Base-by-base conservation (phyloP, 2,113 vertebrate species). In the Catharus bicknelli region DNA sequence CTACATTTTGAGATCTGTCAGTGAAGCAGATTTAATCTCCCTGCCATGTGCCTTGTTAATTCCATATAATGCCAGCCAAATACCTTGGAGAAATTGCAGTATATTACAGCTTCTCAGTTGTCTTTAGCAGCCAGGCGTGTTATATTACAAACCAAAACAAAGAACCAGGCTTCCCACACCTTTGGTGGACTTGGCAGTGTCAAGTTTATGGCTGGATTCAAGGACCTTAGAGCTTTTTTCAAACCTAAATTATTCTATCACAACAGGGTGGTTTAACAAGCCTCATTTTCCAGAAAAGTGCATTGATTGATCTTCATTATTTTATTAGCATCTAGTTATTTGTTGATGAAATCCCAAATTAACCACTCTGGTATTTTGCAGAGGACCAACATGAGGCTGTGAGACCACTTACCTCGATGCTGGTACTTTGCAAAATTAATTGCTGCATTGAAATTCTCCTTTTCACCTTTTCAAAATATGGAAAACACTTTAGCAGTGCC, bases 1-100 rank as follows among this genome's bases (percentile, higher is more conserved):
- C 85, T 90, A 74, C 85, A 81, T 90, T 95, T 93, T 93, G 92
- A 95, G 85, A 95, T 93, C 82, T 93, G 92, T 90, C 95, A 96
- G 86, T 78, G 90, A 94, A 78, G 88, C 92, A 94, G 92, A 95
- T 93, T 93, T 94, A 95, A 94, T 95, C 95, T 95, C 88, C 88
- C 88, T 92, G 75, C 92, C 77, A 63, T 94, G 86, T 26, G 61
- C 83, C 90, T 94, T 90, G 93, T 90, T 96, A 96, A 96, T 96
- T 96, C 95, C 66, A 86, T 90, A 70, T 92, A 96, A 96, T 93
- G 85, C 94, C 69, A 90, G 88, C 57, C 88, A 92, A 95, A 95
- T 94, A 83, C 90, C 92, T 92, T 67, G n/a, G 90, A 96, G 95
- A 94, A 91, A 93, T 34, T 3, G 4, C 76, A 84, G 64, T 78